Evolutionary conservation across 2,888 invertebrate genomes (phyloP), one percentile per base, ranked within the genome.

Genomic region (Phyto melanocephala): DNA sequence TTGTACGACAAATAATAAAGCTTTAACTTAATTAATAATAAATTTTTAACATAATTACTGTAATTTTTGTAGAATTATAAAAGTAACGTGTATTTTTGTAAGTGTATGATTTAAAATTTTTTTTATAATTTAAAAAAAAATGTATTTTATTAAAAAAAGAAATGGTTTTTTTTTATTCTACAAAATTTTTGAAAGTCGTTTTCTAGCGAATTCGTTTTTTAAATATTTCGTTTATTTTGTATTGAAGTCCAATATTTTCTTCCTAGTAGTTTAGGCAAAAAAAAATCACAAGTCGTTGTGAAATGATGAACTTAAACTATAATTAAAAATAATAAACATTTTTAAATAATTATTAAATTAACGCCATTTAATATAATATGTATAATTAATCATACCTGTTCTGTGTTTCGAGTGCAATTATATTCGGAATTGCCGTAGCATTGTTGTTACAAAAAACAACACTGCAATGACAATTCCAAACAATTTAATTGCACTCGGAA

Each of bases 211-310:
- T 72, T 77, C 42, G 35, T 78, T 70, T 78, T 62, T 45, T 56
- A 58, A n/a, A 63, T 52, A 52, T 65, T 78, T 70, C 54, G 58
- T 75, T 70, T 74, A 37, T 74, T 78, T 70, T 47, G 13, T 63
- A 75, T 58, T 82, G 78, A 78, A 70, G 81, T 82, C 78, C 65
- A 82, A 68, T 65, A 42, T 63, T 68, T 68, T 24, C 20, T 15
- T 50, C 33, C 62, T 58, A 56, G 56, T 37, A 35, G 24, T 56
- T 17, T 62, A 40, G 52, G 77, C 50, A 10, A 24, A 42, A 56
- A 54, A 78, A 54, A 58, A 42, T 24, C 11, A 20, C n/a, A 47
- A 68, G 68, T 78, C 77, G 77, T 74, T 78, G 40, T 72, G 77
- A 74, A 72, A 74, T 60, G 10, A 52, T 74, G 37, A 82, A 58